Percentiles rank a stretch among this genome's conserved stretches.
Conservation (phyloP, 1,140 invertebrate species). For the Drosophila albomicans region DNA sequence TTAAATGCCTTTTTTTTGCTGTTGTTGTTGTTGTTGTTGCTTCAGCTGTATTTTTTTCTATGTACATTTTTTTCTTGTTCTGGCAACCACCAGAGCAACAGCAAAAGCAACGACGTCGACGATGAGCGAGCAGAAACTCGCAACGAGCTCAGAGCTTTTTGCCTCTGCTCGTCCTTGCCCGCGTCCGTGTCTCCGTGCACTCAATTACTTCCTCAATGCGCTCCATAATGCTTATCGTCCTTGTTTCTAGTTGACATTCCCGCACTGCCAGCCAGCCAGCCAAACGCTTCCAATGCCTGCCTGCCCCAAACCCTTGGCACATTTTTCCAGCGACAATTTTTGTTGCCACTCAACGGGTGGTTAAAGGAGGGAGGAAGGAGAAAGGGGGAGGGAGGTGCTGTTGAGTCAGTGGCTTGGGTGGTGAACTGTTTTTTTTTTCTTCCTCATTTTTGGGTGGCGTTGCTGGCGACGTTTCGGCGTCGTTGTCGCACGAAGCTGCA, state of each 20-base stretch:
- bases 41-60: constrained; percentile 38
- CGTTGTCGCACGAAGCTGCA: constrained; percentile 74
- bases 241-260: constrained; percentile 83
- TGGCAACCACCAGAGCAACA: constrained; percentile 18
- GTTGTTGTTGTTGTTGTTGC: constrained; percentile 48
- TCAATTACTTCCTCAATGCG: constrained; percentile 83
- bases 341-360: constrained; percentile 62
- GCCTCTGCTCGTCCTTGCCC: constrained; percentile 64
- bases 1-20: constrained; percentile 76
- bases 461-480: constrained; percentile 38
- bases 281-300: constrained; percentile 46
- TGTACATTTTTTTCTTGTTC: constrained; percentile 35
- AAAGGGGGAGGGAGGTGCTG: not conserved
- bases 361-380: not conserved
- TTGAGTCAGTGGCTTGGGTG: constrained; percentile 3
- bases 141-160: constrained; percentile 16
- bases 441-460: too few species aligned
- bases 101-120: not conserved
- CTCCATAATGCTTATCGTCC: constrained; percentile 83
- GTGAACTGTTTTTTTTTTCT: not conserved
- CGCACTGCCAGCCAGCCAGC: constrained; percentile 56
- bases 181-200: constrained; percentile 75
- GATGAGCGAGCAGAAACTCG: not conserved
- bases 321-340: constrained; percentile 84
- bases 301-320: constrained; percentile 67